A percentile compares a stretch with the other conserved stretches of the same genome.
phyloP scores from a whole-genome alignment of 2,797 vertebrate species.

The Potorous gilbertii region DNA sequence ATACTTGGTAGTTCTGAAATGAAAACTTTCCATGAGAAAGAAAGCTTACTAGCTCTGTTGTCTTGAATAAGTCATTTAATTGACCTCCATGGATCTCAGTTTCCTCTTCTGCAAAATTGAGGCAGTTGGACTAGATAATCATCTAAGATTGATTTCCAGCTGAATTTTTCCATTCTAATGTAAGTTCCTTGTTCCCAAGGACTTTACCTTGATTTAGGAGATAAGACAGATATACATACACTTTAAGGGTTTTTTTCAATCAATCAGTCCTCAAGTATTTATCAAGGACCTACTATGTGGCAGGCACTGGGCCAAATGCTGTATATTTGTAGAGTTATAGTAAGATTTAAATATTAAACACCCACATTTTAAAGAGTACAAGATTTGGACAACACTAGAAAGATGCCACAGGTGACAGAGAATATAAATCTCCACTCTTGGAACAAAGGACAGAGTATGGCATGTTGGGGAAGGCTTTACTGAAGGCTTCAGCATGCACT shows the following conservation, averaged over 20 bases:
- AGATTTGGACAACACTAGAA: neutral
- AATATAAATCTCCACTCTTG: neutral
- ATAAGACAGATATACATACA: neutral
- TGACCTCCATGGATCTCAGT: neutral
- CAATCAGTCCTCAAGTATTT: neutral
- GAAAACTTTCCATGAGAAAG: neutral
- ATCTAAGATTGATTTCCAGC: neutral
- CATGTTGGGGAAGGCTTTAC: neutral
- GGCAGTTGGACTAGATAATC: neutral
- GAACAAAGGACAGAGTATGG: constrained; percentile 8
- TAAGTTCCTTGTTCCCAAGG: neutral
- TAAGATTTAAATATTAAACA: neutral
- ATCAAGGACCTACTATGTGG: neutral
- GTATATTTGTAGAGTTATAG: neutral
- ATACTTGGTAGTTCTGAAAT: neutral
- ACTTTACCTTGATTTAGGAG: neutral
- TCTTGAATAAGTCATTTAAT: neutral
- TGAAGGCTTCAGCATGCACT: neutral
- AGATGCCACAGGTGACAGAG: neutral
- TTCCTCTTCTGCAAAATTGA: neutral
- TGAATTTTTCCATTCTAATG: neutral
- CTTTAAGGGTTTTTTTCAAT: neutral
- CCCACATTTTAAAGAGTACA: neutral
- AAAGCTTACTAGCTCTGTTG: neutral
- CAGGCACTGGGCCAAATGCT: neutral